Evolutionary conservation across 2,888 invertebrate species (phyloP).

Genomic region (Pachymerium ferrugineum): DNA sequence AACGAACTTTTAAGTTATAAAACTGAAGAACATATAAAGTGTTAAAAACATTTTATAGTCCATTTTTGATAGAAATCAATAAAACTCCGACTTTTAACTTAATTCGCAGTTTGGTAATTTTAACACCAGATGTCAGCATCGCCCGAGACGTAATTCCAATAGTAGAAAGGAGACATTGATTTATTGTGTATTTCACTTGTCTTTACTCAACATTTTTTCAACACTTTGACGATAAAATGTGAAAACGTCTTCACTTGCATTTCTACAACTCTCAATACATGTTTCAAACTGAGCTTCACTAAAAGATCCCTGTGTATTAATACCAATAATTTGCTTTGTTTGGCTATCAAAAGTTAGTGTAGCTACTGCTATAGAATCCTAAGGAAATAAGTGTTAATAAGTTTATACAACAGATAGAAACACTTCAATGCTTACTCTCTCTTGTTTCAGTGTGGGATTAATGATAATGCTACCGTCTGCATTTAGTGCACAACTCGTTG

Average conservation of each 20-base stretch:
- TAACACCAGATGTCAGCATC: not conserved
- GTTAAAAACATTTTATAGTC: too few relatives aligned
- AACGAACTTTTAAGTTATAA: too few relatives aligned
- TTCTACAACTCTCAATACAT: not conserved
- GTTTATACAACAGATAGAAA: too few relatives aligned
- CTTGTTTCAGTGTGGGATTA: conserved; percentile 56
- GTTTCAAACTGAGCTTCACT: not conserved
- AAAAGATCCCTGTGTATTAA: not conserved
- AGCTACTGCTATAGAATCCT: conserved; percentile 6
- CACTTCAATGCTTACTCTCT: conserved; percentile 50
- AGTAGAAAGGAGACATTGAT: too few relatives aligned
- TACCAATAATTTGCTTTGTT: not conserved
- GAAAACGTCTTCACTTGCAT: conserved; percentile 3
- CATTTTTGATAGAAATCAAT: too few relatives aligned
- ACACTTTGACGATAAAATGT: conserved; percentile 7
- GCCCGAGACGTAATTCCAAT: not conserved
- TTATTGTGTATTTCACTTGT: too few relatives aligned
- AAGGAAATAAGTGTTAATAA: not conserved
- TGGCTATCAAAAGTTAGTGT: conserved; percentile 28
- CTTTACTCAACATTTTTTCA: not conserved
- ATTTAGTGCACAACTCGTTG: conserved; percentile 63
- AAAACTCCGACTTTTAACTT: not conserved
- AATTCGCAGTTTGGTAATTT: not conserved
- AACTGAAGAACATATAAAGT: too few relatives aligned
- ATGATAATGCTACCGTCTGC: conserved; percentile 56